Percentiles rank a stretch among this genome's conserved stretches.
Evolutionary conservation across 2,797 vertebrate species (phyloP).

Genomic region (Danio aesculapii): DNA sequence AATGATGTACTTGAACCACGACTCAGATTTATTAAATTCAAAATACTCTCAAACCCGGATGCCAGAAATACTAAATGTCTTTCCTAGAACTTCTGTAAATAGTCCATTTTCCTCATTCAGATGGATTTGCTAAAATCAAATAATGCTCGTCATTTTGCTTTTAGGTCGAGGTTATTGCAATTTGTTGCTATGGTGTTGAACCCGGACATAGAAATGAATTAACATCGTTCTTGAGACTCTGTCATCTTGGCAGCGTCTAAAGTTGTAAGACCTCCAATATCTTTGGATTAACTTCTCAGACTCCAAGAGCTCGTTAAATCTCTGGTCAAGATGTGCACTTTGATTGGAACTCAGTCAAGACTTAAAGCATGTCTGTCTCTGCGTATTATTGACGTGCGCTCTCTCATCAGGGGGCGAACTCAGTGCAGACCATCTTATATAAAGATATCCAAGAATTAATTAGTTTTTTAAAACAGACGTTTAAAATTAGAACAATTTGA

Average conservation of each 20-base stretch:
- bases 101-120: conserved; percentile 12
- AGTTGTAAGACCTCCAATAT: conserved; percentile 53
- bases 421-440: conserved; percentile 18
- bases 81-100: conserved; percentile 14
- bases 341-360: conserved; percentile 55
- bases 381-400: conserved; percentile 17
- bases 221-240: conserved; percentile 48
- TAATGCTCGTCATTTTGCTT: conserved; percentile 7
- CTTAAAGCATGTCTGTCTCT: conserved; percentile 35
- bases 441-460: conserved; percentile 41
- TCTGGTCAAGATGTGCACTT: conserved; percentile 59
- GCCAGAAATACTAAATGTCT: background rate
- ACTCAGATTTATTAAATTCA: background rate
- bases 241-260: conserved; percentile 21
- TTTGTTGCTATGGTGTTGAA: conserved; percentile 26
- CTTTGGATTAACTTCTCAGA: conserved; percentile 56
- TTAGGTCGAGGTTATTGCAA: conserved; percentile 7
- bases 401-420: conserved; percentile 15
- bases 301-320: conserved; percentile 60
- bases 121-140: conserved; percentile 9
- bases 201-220: conserved; percentile 19
- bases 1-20: background rate
- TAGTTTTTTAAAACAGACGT: conserved; percentile 9
- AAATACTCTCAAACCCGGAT: conserved; percentile 11
- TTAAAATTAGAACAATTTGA: background rate